Evolutionary conservation across 2,888 invertebrate genomes (phyloP).

Genomic region (Meta bourneti): DNA sequence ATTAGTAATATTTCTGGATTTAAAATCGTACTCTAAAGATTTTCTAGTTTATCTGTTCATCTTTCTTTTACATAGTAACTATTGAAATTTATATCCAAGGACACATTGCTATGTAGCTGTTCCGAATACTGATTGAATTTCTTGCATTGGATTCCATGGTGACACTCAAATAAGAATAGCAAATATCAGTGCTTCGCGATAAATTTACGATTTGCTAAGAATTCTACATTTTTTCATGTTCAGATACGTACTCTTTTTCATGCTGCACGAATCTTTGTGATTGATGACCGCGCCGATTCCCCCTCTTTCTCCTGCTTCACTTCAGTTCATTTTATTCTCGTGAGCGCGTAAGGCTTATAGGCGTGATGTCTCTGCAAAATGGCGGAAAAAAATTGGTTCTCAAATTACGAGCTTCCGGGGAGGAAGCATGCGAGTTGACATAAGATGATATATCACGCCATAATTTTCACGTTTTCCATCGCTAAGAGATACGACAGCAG

Average conservation of each 20-base stretch:
- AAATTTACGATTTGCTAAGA: not conserved
- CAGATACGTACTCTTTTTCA: slow-evolving; percentile 17
- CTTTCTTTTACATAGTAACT: too few relatives aligned
- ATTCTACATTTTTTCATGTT: not conserved
- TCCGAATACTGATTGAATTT: not conserved
- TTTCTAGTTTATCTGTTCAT: too few relatives aligned
- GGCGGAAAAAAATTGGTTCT: slow-evolving; percentile 37
- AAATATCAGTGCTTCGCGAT: not conserved
- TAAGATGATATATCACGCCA: slow-evolving; percentile 34
- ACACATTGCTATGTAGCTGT: too few relatives aligned
- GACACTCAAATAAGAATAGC: not conserved
- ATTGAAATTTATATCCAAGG: too few relatives aligned
- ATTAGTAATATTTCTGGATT: too few relatives aligned
- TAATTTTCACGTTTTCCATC: slow-evolving; percentile 38
- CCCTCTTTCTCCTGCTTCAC: slow-evolving; percentile 4
- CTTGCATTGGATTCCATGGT: not conserved
- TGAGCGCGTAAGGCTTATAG: slow-evolving; percentile 9
- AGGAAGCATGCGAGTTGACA: slow-evolving; percentile 28
- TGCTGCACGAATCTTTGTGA: slow-evolving; percentile 23
- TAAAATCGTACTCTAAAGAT: too few relatives aligned
- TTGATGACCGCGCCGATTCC: slow-evolving; percentile 22
- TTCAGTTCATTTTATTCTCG: slow-evolving; percentile 34
- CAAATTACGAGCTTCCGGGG: slow-evolving; percentile 49
- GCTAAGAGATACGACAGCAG: not conserved
- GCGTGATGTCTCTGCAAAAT: slow-evolving; percentile 56